Evolutionary conservation across 2,797 vertebrate genomes (phyloP).

Genomic region (Ataeniobius toweri): DNA sequence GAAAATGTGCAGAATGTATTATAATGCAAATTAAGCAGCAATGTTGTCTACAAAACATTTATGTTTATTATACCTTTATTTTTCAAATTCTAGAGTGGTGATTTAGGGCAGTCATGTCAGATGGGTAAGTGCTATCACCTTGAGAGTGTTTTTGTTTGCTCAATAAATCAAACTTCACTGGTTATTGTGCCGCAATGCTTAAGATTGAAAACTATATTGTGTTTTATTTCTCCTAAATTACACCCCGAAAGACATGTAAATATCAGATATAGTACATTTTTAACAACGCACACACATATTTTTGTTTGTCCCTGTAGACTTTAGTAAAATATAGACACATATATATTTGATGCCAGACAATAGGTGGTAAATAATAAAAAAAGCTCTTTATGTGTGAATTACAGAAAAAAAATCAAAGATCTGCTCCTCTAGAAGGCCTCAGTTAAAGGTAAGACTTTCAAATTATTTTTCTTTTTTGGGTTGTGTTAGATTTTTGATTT

Average conservation of each 20-base stretch:
- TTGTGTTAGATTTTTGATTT: not conserved
- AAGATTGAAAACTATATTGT: conserved; percentile 8
- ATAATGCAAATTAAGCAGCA: not conserved
- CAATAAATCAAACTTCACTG: not conserved
- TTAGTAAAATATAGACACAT: not conserved
- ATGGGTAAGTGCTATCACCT: conserved; percentile 62
- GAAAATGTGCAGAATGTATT: not conserved
- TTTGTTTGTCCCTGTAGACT: not conserved
- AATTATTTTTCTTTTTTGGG: not conserved
- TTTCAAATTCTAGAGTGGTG: conserved; percentile 21
- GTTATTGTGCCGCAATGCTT: not conserved
- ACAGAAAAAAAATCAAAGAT: conserved; percentile 71
- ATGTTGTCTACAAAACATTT: not conserved
- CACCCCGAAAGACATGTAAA: conserved; percentile 58
- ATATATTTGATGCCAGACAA: not conserved
- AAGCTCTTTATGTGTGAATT: conserved; percentile 17
- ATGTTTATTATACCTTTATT: not conserved
- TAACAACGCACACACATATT: too few relatives aligned
- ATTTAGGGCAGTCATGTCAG: conserved; percentile 57
- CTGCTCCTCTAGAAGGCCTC: conserved; percentile 68
- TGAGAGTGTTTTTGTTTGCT: not conserved
- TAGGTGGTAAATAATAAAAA: not conserved
- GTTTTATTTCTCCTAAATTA: conserved; percentile 17
- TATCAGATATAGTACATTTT: conserved; percentile 15
- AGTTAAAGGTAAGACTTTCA: conserved; percentile 62